Evolutionary conservation across 2,888 invertebrate species (phyloP).

Genomic region (Tromatobia lineatoria): DNA sequence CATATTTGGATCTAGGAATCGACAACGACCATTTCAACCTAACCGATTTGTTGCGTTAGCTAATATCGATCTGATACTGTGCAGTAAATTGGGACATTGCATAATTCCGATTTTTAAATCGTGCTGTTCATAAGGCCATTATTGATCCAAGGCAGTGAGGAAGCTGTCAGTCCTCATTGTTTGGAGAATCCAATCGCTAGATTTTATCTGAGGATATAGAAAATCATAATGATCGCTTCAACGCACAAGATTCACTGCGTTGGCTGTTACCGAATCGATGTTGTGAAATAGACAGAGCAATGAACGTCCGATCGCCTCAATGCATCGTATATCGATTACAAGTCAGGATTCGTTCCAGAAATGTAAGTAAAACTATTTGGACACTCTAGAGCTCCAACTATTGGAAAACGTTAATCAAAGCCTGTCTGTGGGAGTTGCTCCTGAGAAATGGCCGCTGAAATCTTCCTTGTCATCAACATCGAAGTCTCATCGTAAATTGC

Average conservation of each 20-base stretch:
- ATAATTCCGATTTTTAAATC: neutral
- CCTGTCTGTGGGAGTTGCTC: neutral
- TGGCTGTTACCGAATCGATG: neutral
- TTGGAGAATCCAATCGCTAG: neutral
- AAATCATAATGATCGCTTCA: neutral
- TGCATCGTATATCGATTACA: no score
- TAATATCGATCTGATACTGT: no score
- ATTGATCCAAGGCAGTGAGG: neutral
- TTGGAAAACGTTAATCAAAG: neutral
- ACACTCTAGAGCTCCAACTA: neutral
- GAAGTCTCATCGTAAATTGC: slow-evolving; percentile 2
- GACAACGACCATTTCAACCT: neutral
- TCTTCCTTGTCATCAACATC: slow-evolving; percentile 27
- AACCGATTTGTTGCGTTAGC: neutral
- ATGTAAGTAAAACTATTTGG: neutral
- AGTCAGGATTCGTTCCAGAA: neutral
- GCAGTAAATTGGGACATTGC: no score
- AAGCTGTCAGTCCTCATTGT: slow-evolving; percentile 1
- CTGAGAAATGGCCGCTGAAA: slow-evolving; percentile 12
- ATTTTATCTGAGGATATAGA: neutral
- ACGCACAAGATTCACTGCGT: neutral
- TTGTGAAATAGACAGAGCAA: neutral
- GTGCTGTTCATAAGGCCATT: neutral
- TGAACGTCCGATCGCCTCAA: neutral
- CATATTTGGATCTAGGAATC: slow-evolving; percentile 1